Conservation (phyloP, 2,888 invertebrate genomes). For the Acanthosoma haemorrhoidale region DNA sequence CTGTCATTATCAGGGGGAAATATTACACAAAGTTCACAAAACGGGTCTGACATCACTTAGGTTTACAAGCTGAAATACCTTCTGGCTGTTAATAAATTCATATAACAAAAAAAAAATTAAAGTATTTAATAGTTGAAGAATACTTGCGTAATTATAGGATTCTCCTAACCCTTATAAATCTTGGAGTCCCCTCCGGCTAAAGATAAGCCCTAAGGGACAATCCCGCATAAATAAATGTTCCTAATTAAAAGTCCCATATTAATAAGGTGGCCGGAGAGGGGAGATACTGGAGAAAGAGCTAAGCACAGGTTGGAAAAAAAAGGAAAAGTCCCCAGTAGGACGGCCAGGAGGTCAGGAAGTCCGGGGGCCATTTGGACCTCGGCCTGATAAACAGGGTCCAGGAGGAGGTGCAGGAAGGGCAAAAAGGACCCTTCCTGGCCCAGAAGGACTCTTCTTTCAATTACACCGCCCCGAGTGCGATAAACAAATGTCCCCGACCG, state of each 20-base stretch:
- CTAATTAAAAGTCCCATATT: constrained; percentile 12
- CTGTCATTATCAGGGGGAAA: no score
- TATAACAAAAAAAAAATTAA: no score
- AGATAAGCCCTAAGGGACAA: neutral
- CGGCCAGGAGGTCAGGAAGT: neutral
- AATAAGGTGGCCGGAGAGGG: neutral
- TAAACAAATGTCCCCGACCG: constrained; percentile 27
- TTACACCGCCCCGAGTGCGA: constrained; percentile 9
- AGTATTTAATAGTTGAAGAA: no score
- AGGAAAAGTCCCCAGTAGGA: no score
- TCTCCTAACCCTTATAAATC: neutral
- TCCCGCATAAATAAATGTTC: constrained; percentile 1
- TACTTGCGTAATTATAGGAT: constrained; percentile 6
- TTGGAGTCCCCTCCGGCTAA: neutral
- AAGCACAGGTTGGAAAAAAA: no score
- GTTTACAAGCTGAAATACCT: no score
- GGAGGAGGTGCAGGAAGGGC: neutral
- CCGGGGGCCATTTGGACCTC: neutral
- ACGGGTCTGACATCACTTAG: no score
- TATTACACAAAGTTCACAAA: no score
- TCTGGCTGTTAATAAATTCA: no score
- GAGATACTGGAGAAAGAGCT: neutral
- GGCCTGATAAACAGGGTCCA: neutral
- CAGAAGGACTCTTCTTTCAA: constrained; percentile 15
- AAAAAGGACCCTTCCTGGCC: constrained; percentile 6